A percentile compares a stretch with the other conserved stretches of the same genome.
phyloP scores from a whole-genome alignment of 2,888 invertebrate genomes.

The Lasius platythorax region DNA sequence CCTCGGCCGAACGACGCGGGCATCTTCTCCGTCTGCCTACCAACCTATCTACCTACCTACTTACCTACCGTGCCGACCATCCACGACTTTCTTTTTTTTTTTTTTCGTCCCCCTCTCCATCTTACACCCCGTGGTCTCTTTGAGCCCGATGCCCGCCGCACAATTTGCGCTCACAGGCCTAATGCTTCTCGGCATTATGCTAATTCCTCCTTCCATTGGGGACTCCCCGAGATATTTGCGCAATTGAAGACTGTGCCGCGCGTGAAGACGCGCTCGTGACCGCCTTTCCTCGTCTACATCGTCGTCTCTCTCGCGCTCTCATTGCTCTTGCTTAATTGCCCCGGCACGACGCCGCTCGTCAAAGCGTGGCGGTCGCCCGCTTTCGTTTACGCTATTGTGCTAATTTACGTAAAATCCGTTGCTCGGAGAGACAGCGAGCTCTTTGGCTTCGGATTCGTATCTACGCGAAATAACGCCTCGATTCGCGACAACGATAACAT shows the following conservation, averaged over 20 bases:
- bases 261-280: slow-evolving; percentile 70
- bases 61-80: slow-evolving; percentile 17
- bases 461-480: background rate
- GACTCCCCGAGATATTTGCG: slow-evolving; percentile 74
- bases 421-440: background rate
- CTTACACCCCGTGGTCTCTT: slow-evolving; percentile 61
- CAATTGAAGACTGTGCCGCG: slow-evolving; percentile 71
- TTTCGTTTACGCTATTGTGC: slow-evolving; percentile 27
- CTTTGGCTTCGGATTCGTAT: background rate
- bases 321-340: slow-evolving; percentile 33
- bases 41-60: slow-evolving; percentile 3
- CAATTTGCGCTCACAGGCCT: slow-evolving; percentile 75
- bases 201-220: slow-evolving; percentile 76
- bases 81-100: slow-evolving; percentile 31
- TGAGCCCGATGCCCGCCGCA: slow-evolving; percentile 68
- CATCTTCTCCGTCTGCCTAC: background rate
- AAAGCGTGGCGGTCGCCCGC: slow-evolving; percentile 3
- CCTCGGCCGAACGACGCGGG: slow-evolving; percentile 26
- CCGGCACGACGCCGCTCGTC: slow-evolving; percentile 20
- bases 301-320: background rate
- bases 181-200: slow-evolving; percentile 80
- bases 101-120: slow-evolving; percentile 24
- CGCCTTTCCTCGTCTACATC: slow-evolving; percentile 18
- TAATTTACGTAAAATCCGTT: slow-evolving; percentile 22
- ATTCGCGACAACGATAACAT: background rate